These are phyloP conservation scores for Malaclemys terrapin DNA, from an alignment of 2,113 vertebrate genomes.

Conservation along the genomic window DNA sequence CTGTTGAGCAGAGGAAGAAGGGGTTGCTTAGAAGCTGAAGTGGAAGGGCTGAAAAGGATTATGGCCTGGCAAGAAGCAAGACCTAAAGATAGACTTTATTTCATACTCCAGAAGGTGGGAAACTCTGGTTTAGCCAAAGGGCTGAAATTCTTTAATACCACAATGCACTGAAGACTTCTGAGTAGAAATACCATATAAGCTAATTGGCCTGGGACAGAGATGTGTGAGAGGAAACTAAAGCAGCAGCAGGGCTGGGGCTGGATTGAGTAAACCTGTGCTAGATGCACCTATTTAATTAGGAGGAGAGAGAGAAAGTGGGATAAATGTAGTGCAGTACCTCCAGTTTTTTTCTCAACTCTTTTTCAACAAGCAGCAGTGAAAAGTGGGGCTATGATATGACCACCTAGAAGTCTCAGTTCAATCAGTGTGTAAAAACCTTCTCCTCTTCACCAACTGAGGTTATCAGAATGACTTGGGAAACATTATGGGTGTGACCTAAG, in stretches of 20 bases:
- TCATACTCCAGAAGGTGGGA: no score
- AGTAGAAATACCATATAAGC: not conserved
- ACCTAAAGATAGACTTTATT: no score
- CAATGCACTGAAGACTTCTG: not conserved
- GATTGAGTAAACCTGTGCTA: not conserved
- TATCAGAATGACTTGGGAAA: not conserved
- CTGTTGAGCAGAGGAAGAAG: not conserved
- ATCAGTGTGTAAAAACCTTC: not conserved
- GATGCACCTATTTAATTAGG: not conserved
- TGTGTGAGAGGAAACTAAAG: not conserved
- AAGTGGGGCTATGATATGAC: not conserved
- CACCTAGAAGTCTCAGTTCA: not conserved
- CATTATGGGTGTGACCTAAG: not conserved
- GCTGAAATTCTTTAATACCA: not conserved
- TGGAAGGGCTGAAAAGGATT: not conserved
- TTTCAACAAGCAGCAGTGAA: not conserved
- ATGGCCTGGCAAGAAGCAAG: no score
- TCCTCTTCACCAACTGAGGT: not conserved
- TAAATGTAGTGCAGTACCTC: not conserved
- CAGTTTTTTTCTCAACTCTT: not conserved
- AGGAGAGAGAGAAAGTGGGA: not conserved
- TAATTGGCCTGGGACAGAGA: not conserved
- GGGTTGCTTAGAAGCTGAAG: not conserved
- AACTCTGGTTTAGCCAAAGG: no score
- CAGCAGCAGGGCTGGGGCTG: not conserved